Base-by-base conservation (phyloP, 2,888 invertebrate genomes). In the Notodonta ziczac region DNA sequence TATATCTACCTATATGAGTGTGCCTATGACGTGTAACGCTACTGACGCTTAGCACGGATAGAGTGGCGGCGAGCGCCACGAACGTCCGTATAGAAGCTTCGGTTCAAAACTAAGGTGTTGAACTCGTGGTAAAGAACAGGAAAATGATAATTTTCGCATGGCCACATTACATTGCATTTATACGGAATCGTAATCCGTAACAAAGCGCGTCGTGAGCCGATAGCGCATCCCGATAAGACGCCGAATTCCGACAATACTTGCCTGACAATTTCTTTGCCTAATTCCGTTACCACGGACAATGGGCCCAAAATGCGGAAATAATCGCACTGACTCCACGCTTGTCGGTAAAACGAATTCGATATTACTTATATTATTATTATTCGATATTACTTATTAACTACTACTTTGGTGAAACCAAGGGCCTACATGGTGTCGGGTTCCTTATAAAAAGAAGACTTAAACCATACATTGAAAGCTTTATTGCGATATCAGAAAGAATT, bases 231-330 rank as follows among this genome's bases (percentile, higher is more conserved):
- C 68, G 79, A 78, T 75, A 77, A 73, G 62, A 67, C 57, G 65
- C 65, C 63, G 66, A 67, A 74, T 76, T 69, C 68, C 71, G 63
- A 72, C 69, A 77, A 77, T 77, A 70, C 63, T 69, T 65, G 16
- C 24, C 24, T 24, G 24, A 24, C 24, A 24, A 24, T 24, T 24
- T 24, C 24, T 24, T 24, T 24, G 24, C 58, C 72, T 70, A 78
- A 70, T 66, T 71, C 61, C 77, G 76, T 72, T 72, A 71, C 53
- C 62, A 65, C 58, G 56, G 51, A 78, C 79, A 79, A 80, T 74
- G 54, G 74, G 60, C 16, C 59, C 62, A 66, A 65, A 65, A 72
- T 66, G 77, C 75, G 81, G 75, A 81, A 78, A 80, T 73, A 78
- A 80, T 74, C 65, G 76, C 56, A 60, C 69, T 67, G 58, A 59